A percentile compares a stretch with the other conserved stretches of the same genome.
phyloP scores from a whole-genome alignment of 2,797 vertebrate species.

The Halcyon chelicuti region DNA sequence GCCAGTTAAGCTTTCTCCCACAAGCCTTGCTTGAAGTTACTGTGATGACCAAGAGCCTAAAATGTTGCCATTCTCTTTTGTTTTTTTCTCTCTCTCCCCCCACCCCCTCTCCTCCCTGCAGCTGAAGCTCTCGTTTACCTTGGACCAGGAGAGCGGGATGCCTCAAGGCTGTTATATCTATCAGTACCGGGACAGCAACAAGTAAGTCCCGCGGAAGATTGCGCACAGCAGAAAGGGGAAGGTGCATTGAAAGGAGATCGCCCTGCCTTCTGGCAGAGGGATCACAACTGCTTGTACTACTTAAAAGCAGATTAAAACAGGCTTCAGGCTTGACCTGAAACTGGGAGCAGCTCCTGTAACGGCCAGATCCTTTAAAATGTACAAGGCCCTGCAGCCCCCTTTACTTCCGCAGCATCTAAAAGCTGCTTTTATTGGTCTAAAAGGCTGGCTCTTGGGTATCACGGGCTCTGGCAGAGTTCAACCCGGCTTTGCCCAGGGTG shows the following conservation, averaged over 20 bases:
- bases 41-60: slow-evolving; percentile 43
- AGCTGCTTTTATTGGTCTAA: not conserved
- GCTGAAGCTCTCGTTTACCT: slow-evolving; percentile 93
- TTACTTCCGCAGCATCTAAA: not conserved
- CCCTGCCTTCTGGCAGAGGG: not conserved
- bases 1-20: slow-evolving; percentile 28
- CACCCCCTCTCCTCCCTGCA: slow-evolving; percentile 64
- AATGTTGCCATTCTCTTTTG: slow-evolving; percentile 19
- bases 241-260: not conserved
- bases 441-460: not conserved
- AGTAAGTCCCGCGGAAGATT: slow-evolving; percentile 81
- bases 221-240: not conserved
- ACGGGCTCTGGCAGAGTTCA: not conserved
- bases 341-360: not conserved
- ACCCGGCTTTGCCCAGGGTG: not conserved
- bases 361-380: not conserved
- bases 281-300: not conserved
- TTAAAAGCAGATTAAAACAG: slow-evolving; percentile 10
- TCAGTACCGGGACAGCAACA: slow-evolving; percentile 97
- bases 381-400: not conserved
- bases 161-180: slow-evolving; percentile 96
- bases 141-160: slow-evolving; percentile 92
- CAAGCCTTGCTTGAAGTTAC: not conserved
- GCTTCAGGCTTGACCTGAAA: slow-evolving; percentile 7
- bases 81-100: not conserved